A percentile compares a stretch with the other conserved stretches of the same genome.
Evolutionary conservation across 2,888 invertebrate species (phyloP).

Genomic region (Isotomurus palustris): DNA sequence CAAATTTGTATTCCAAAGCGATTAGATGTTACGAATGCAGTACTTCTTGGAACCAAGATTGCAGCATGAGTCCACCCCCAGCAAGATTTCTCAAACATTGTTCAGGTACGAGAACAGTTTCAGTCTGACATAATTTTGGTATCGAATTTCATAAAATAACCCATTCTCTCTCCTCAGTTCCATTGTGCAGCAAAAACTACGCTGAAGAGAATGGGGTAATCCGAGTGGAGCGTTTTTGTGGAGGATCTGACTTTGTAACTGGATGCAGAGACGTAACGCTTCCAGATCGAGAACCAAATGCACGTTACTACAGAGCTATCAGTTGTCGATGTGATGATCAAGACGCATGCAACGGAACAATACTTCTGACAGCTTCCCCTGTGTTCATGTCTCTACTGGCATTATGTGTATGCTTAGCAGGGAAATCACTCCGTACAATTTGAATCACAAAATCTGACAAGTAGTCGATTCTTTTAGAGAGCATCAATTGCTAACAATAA

Average conservation of each 20-base stretch:
- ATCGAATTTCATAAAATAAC: background rate
- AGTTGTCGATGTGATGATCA: conserved; percentile 6
- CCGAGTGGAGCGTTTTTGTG: conserved; percentile 8
- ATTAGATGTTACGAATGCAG: conserved; percentile 7
- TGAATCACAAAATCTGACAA: too few relatives aligned
- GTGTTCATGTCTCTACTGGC: too few relatives aligned
- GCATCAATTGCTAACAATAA: too few relatives aligned
- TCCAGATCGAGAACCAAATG: conserved; percentile 1
- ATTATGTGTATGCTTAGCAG: too few relatives aligned
- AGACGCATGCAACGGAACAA: conserved; percentile 3
- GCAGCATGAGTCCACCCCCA: conserved; percentile 12
- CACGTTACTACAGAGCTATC: background rate
- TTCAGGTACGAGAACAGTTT: background rate
- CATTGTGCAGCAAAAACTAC: conserved; percentile 5
- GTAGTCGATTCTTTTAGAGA: too few relatives aligned
- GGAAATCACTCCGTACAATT: too few relatives aligned
- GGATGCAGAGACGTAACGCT: conserved; percentile 6
- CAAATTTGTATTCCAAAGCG: background rate
- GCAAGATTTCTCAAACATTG: conserved; percentile 2
- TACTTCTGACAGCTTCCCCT: too few relatives aligned
- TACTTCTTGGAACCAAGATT: conserved; percentile 6
- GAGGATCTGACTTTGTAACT: conserved; percentile 2
- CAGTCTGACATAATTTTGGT: background rate
- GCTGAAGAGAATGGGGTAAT: conserved; percentile 8
- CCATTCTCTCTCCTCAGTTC: background rate